Percentiles rank a stretch among this genome's conserved stretches.
Conservation (phyloP, 2,113 vertebrate genomes). For the Amblyopsis rosae region DNA sequence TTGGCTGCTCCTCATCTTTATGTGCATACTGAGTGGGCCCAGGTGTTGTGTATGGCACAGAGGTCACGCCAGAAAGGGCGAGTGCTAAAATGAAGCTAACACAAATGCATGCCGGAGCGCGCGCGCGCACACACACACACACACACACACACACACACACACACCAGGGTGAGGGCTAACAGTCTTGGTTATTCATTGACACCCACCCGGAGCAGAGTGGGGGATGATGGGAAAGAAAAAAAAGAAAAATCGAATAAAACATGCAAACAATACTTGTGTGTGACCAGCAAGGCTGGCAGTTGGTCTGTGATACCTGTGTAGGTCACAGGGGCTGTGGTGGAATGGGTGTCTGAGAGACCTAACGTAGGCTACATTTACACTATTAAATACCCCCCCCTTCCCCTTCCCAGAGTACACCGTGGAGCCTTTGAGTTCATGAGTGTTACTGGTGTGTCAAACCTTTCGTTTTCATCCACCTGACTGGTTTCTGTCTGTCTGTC, state of each 20-base stretch:
- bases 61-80: slow-evolving; percentile 79
- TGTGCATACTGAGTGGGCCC: slow-evolving; percentile 81
- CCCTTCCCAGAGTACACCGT: background rate
- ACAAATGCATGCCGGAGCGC: slow-evolving; percentile 55
- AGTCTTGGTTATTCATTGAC: slow-evolving; percentile 58
- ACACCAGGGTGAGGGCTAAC: slow-evolving; percentile 48
- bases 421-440: no score
- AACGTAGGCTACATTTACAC: slow-evolving; percentile 25
- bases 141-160: slow-evolving; percentile 12
- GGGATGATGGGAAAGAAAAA: slow-evolving; percentile 4
- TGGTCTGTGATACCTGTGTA: slow-evolving; percentile 35
- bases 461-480: background rate
- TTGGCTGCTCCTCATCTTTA: slow-evolving; percentile 72
- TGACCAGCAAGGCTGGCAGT: slow-evolving; percentile 36
- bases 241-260: slow-evolving; percentile 4
- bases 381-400: slow-evolving; percentile 5
- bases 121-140: slow-evolving; percentile 46
- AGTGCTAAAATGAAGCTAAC: slow-evolving; percentile 74
- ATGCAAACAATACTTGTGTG: slow-evolving; percentile 46
- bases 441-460: background rate
- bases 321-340: slow-evolving; percentile 33
- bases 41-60: slow-evolving; percentile 75
- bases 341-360: slow-evolving; percentile 7
- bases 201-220: slow-evolving; percentile 32
- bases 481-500: background rate